Evolutionary conservation across 2,888 invertebrate genomes (phyloP).

Genomic region (Noctuana brunneofusca): DNA sequence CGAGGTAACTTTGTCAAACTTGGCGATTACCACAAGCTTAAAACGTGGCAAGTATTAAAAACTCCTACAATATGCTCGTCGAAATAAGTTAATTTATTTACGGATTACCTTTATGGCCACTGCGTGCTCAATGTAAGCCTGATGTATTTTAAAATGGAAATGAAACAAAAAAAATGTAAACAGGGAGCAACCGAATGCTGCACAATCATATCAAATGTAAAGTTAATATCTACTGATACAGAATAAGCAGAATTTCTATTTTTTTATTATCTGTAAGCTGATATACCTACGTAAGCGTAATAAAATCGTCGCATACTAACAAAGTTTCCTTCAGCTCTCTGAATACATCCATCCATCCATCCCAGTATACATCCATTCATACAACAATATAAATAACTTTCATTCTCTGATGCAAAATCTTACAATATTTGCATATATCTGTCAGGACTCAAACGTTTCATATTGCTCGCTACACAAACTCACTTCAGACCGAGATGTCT

Average conservation of each 20-base stretch:
- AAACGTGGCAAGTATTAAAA: slow-evolving; percentile 2
- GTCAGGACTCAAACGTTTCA: slow-evolving; percentile 1
- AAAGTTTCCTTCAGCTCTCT: too few relatives aligned
- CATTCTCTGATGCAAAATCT: neutral
- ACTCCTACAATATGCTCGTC: neutral
- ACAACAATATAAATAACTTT: neutral
- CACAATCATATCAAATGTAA: too few relatives aligned
- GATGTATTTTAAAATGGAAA: slow-evolving; percentile 10
- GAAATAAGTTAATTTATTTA: slow-evolving; percentile 15
- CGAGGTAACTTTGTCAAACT: slow-evolving; percentile 12
- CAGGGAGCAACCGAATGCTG: neutral
- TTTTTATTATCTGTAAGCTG: too few relatives aligned
- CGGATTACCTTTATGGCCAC: slow-evolving; percentile 1
- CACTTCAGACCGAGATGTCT: slow-evolving; percentile 12
- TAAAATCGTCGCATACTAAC: too few relatives aligned
- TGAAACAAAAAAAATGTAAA: slow-evolving; percentile 1
- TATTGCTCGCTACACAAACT: slow-evolving; percentile 15
- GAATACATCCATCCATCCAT: too few relatives aligned
- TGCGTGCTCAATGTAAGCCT: slow-evolving; percentile 12
- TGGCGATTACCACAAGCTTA: slow-evolving; percentile 10
- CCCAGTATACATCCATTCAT: too few relatives aligned
- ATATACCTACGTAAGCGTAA: too few relatives aligned
- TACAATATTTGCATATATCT: slow-evolving; percentile 2
- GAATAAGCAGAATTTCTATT: too few relatives aligned
- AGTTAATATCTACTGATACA: too few relatives aligned